A percentile compares a stretch with the other conserved stretches of the same genome.
phyloP scores from a whole-genome alignment of 2,888 invertebrate genomes.

The Heliconius hortense region DNA sequence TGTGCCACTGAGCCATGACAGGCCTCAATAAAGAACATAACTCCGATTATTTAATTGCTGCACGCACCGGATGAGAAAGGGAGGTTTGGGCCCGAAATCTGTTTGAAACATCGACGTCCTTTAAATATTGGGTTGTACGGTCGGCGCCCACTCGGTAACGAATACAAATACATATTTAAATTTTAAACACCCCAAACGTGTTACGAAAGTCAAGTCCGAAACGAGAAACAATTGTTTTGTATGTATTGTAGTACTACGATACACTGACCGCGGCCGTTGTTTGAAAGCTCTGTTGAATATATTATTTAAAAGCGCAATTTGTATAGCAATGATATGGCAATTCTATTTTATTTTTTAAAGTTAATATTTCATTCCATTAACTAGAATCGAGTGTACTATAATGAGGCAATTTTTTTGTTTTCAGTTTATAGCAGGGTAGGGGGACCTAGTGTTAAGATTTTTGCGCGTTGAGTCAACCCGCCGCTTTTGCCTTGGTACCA shows the following conservation, averaged over 20 bases:
- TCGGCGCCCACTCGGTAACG: slow-evolving; percentile 5
- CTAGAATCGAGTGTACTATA: background rate
- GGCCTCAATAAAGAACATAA: background rate
- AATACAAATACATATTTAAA: slow-evolving; percentile 23
- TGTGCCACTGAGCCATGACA: background rate
- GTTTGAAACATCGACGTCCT: slow-evolving; percentile 12
- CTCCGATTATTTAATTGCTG: background rate
- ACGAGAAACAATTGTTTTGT: slow-evolving; percentile 27
- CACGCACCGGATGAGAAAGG: slow-evolving; percentile 8
- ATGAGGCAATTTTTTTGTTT: no score
- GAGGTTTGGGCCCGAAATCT: slow-evolving; percentile 6
- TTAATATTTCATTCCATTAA: slow-evolving; percentile 1
- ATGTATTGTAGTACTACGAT: slow-evolving; percentile 29
- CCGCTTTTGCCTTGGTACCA: no score
- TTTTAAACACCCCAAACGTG: slow-evolving; percentile 24
- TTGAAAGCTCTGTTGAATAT: slow-evolving; percentile 26
- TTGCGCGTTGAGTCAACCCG: no score
- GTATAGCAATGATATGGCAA: slow-evolving; percentile 11
- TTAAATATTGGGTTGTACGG: slow-evolving; percentile 7
- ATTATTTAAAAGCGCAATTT: slow-evolving; percentile 25
- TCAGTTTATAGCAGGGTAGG: no score
- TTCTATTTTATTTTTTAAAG: slow-evolving; percentile 7
- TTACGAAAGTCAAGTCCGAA: slow-evolving; percentile 24
- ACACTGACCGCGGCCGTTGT: slow-evolving; percentile 23
- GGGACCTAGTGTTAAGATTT: no score